Evolutionary conservation across 2,888 invertebrate genomes (phyloP).

Genomic region (Sympetrum striolatum): DNA sequence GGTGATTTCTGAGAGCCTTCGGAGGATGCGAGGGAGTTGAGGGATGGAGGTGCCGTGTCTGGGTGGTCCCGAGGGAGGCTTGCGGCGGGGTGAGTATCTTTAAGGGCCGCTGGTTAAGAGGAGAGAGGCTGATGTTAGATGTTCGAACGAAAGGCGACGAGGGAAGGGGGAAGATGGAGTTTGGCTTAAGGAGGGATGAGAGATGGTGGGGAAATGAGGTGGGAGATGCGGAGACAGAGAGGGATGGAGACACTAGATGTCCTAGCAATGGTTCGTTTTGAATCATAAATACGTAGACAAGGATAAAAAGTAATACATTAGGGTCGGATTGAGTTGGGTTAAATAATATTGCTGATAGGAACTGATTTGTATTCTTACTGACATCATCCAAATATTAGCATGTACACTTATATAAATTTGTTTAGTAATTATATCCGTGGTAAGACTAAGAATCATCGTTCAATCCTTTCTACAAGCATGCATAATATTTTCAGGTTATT

Average conservation of each 20-base stretch:
- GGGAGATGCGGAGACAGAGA: neutral
- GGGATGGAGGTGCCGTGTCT: slow-evolving; percentile 40
- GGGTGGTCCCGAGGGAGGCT: slow-evolving; percentile 16
- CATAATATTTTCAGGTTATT: too few species aligned
- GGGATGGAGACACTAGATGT: neutral
- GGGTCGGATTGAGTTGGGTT: too few species aligned
- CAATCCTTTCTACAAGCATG: too few species aligned
- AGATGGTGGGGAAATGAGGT: neutral
- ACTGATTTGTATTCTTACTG: too few species aligned
- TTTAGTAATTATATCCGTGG: too few species aligned
- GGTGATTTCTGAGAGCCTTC: slow-evolving; percentile 23
- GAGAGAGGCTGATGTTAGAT: neutral
- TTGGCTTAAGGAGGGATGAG: neutral
- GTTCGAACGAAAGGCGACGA: neutral
- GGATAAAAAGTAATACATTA: too few species aligned
- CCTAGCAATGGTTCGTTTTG: too few species aligned
- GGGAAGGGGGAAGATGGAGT: neutral
- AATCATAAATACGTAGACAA: too few species aligned
- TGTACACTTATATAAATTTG: too few species aligned
- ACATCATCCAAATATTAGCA: too few species aligned
- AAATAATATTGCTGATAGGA: too few species aligned
- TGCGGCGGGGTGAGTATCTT: neutral
- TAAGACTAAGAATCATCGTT: too few species aligned
- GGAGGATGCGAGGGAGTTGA: slow-evolving; percentile 15
- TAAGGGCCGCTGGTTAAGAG: neutral